Percentiles rank a stretch among this genome's conserved stretches.
phyloP scores from a whole-genome alignment of 2,888 invertebrate genomes.

The Oscheius sp. region DNA sequence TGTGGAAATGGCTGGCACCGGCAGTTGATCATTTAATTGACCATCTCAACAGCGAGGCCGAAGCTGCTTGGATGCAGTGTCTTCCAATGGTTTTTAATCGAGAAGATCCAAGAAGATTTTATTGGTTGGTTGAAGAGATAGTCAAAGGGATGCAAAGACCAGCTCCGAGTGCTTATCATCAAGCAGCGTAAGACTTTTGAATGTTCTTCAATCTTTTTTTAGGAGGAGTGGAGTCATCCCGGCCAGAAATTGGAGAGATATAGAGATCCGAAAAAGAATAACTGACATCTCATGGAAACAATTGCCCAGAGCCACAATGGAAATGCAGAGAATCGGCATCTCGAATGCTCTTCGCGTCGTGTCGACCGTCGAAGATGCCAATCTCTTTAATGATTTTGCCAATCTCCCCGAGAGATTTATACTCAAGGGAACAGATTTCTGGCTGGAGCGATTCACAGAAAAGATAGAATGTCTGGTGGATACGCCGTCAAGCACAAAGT shows the following conservation, averaged over 20 bases:
- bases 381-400: constrained; percentile 28
- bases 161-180: constrained; percentile 22
- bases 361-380: constrained; percentile 28
- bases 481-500: constrained; percentile 16
- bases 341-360: constrained; percentile 21
- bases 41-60: constrained; percentile 35
- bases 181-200: constrained; percentile 21
- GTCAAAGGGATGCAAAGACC: constrained; percentile 32
- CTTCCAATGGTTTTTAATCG: constrained; percentile 9
- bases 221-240: constrained; percentile 37
- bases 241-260: constrained; percentile 39
- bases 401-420: constrained; percentile 31
- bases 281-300: constrained; percentile 38
- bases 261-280: constrained; percentile 40
- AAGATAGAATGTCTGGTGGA: constrained; percentile 24
- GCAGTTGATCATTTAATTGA: constrained; percentile 35
- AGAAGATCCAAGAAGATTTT: constrained; percentile 42
- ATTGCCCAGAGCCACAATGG: constrained; percentile 34
- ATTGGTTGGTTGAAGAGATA: constrained; percentile 49
- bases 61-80: constrained; percentile 29
- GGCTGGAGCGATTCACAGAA: constrained; percentile 30
- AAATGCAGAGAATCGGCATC: constrained; percentile 34
- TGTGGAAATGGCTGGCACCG: constrained; percentile 45
- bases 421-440: constrained; percentile 30
- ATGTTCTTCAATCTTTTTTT: constrained; percentile 7